Evolutionary conservation across 2,888 invertebrate species (phyloP), one percentile per base, ranked within the genome.

Genomic region (Acanthacorydalis orientalis): DNA sequence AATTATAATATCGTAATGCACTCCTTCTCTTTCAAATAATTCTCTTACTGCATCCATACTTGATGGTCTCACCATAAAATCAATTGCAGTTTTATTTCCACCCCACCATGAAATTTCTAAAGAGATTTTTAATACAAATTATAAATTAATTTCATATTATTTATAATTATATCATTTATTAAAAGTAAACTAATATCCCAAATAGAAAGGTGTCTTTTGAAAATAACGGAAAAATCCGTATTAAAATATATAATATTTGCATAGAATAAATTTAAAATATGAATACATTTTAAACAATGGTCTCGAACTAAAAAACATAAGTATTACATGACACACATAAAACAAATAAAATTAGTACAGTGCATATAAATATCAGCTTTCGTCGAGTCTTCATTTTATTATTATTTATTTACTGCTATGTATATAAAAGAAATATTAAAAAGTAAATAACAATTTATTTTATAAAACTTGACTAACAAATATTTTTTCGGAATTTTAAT

Each of bases 1-100:
- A 56, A 89, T 85, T 41, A 85, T 65, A n/a, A 88, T 68, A 46
- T 79, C 72, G 59, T 74, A 84, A 16, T 72, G 62, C 48, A 88
- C 73, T 47, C 77, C 74, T 51, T 77, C 74, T 37, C 74, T 69
- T 48, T 69, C 67, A 34, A 90, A 70, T 48, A 74, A 67, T 45
- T 73, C 65, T 47, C 77, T 72, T 2, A 86, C 79, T 52, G 75
- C 74, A 43, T 72, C 67, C 44, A 83, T 62, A n/a, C 74, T 72
- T 43, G 75, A 68, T 1, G 75, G 72, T 57, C 77, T 77, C n/a
- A 88, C 73, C 54, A 87, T 69, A 48, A 87, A 74, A 60, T 88
- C 87, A 32, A 83, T 62, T 1, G 69, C 64, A 1, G 75, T 69
- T 32, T 68, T 66, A 58, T 78, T 80, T 12, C 79, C 78, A 31